Percentiles rank a stretch among this genome's conserved stretches.
These are phyloP conservation scores for Drosophila micromelanica DNA, from an alignment of 1,140 invertebrate species.

Conservation along the genomic window DNA sequence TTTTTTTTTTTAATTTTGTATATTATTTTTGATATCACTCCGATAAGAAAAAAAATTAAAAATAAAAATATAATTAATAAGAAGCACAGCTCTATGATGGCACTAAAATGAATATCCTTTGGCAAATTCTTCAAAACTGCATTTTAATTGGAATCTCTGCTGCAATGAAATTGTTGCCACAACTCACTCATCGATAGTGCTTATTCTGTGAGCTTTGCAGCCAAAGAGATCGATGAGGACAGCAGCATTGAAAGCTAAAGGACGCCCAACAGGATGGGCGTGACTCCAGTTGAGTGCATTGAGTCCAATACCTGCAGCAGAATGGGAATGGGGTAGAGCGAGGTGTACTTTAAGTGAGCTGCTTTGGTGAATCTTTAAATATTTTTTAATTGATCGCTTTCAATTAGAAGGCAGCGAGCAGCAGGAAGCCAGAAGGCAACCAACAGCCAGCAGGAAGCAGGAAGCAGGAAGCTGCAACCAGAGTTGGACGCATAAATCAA, in stretches of 20 bases:
- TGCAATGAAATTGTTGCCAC: background rate
- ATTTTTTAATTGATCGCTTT: conserved; percentile 47
- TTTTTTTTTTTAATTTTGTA: no score
- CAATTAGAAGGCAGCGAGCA: conserved; percentile 21
- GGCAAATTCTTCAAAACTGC: background rate
- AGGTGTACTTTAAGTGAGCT: background rate
- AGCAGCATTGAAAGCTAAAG: background rate
- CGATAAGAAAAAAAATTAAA: background rate
- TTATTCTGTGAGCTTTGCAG: background rate
- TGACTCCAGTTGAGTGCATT: conserved; percentile 1
- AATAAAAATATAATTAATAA: no score
- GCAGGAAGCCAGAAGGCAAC: conserved; percentile 5
- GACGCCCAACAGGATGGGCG: background rate
- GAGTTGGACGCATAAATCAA: conserved; percentile 38
- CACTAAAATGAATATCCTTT: background rate
- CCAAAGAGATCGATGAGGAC: background rate
- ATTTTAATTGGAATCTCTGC: background rate
- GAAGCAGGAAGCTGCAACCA: conserved; percentile 23
- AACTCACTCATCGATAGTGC: background rate
- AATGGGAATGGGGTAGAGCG: background rate
- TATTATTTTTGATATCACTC: background rate
- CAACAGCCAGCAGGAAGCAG: conserved; percentile 2
- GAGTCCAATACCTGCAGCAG: background rate
- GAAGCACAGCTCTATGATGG: no score
- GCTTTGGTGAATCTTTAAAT: conserved; percentile 37